A percentile compares a stretch with the other conserved stretches of the same genome.
Conservation (phyloP, 53 echinoderm and acorn worm species). For the Crossaster papposus region DNA sequence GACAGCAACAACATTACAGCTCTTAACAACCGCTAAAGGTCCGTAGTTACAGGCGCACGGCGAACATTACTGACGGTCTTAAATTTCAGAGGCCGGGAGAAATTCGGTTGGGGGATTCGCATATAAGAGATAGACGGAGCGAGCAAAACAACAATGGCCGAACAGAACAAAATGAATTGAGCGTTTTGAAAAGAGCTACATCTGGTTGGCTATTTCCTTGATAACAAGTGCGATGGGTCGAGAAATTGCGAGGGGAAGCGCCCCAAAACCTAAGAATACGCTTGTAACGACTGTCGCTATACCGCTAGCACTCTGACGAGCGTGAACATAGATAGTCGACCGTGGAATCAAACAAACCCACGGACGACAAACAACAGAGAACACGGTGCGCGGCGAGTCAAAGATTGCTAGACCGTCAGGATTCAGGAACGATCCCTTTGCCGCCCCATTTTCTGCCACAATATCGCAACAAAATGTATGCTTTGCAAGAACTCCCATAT, state of each 20-base stretch:
- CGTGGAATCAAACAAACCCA: too few species aligned
- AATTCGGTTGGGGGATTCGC: not conserved
- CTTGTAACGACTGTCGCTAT: too few species aligned
- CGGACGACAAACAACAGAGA: too few species aligned
- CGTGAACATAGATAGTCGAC: too few species aligned
- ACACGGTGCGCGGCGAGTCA: too few species aligned
- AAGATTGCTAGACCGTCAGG: too few species aligned
- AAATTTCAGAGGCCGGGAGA: slow-evolving; percentile 32
- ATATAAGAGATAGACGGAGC: not conserved
- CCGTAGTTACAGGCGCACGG: slow-evolving; percentile 6
- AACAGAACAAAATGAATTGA: not conserved
- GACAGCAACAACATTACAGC: not conserved
- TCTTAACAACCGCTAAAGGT: slow-evolving; percentile 17
- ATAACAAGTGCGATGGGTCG: not conserved
- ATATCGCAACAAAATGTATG: too few species aligned
- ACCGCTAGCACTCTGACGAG: too few species aligned
- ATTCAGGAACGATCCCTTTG: too few species aligned
- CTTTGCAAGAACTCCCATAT: too few species aligned
- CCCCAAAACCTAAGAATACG: too few species aligned
- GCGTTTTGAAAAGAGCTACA: not conserved
- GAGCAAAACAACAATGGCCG: not conserved
- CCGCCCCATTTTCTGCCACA: too few species aligned
- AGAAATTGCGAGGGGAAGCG: not conserved
- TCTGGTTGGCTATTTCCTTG: slow-evolving; percentile 8
- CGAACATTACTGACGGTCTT: slow-evolving; percentile 26